phyloP scores from a whole-genome alignment of 2,113 vertebrate species.

The Bufo gargarizans region DNA sequence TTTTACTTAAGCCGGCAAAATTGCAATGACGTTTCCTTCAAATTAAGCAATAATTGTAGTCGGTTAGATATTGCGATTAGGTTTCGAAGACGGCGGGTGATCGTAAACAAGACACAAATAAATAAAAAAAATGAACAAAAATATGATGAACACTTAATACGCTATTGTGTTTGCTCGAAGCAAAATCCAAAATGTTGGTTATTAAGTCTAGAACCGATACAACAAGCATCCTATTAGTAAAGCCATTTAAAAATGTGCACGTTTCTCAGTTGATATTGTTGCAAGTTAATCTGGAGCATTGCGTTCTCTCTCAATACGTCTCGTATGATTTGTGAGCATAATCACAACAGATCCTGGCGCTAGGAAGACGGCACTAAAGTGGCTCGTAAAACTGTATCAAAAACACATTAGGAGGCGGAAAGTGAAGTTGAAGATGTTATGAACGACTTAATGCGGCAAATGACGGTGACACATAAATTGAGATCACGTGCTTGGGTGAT shows the following conservation, averaged over 20 bases:
- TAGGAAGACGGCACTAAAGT: slow-evolving; percentile 24
- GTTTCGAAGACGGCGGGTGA: slow-evolving; percentile 54
- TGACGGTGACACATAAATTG: slow-evolving; percentile 37
- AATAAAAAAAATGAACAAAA: neutral
- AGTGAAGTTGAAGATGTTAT: slow-evolving; percentile 31
- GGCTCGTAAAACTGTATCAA: slow-evolving; percentile 51
- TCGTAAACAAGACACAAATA: slow-evolving; percentile 56
- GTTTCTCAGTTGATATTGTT: slow-evolving; percentile 9
- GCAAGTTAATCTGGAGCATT: slow-evolving; percentile 31
- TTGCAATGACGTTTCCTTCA: slow-evolving; percentile 25
- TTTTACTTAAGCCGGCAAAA: slow-evolving; percentile 57
- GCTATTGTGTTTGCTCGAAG: slow-evolving; percentile 56
- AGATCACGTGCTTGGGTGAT: slow-evolving; percentile 19
- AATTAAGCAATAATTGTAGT: slow-evolving; percentile 61
- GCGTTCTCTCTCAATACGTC: slow-evolving; percentile 23
- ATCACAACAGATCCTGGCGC: slow-evolving; percentile 39
- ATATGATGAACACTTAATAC: slow-evolving; percentile 59
- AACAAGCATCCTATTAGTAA: slow-evolving; percentile 31
- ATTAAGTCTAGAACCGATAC: slow-evolving; percentile 61
- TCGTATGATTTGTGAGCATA: slow-evolving; percentile 46
- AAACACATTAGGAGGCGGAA: slow-evolving; percentile 40
- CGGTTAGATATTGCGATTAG: slow-evolving; percentile 60
- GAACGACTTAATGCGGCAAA: slow-evolving; percentile 16
- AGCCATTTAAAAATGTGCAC: slow-evolving; percentile 53
- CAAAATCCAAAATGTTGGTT: slow-evolving; percentile 60